Evolutionary conservation across 2,113 vertebrate genomes (phyloP), one percentile per base, ranked within the genome.

Genomic region (Archilochus colubris): DNA sequence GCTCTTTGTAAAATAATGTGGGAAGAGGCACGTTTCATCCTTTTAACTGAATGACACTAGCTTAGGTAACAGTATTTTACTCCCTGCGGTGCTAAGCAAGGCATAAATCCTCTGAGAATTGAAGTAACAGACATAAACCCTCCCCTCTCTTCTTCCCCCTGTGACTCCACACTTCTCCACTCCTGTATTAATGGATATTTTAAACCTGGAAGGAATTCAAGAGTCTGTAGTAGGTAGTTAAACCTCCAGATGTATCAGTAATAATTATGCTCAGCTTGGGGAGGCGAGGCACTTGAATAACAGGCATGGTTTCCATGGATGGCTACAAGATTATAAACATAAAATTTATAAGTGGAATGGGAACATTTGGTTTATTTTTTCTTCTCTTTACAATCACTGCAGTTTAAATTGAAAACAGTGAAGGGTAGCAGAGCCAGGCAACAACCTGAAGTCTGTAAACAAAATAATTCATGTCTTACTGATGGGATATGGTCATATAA

Each of bases 381-480:
- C 97, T 93, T 95, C 97, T 96, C 95, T 97, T 96, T 97, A 97
- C 96, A 97, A 96, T 97, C 97, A 96, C 95, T 96, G 95, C 85
- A 62, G 90, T 94, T 97, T 95, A 97, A 97, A 97, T 97, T 97
- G 97, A 97, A 97, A 97, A 97, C 97, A 97, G 97, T 68, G 94
- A 97, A 97, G 97, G 95, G 96, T 94, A 96, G 94, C 97, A 97
- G 97, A 97, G 95, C 94, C 97, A 97, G 95, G 95, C 97, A 97
- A 96, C 97, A 97, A 97, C 96, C 96, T 97, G 96, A 97, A 97
- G 96, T 96, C 93, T 96, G 96, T 97, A 97, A 97, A 97, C 97
- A 97, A 96, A 97, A 97, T 97, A 97, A 97, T 97, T 97, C 97
- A 96, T 97, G 97, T 97, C 96, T 97, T 96, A 96, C 96, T 97